phyloP scores from a whole-genome alignment of 2,797 vertebrate species.

The Diglossa cyanea region DNA sequence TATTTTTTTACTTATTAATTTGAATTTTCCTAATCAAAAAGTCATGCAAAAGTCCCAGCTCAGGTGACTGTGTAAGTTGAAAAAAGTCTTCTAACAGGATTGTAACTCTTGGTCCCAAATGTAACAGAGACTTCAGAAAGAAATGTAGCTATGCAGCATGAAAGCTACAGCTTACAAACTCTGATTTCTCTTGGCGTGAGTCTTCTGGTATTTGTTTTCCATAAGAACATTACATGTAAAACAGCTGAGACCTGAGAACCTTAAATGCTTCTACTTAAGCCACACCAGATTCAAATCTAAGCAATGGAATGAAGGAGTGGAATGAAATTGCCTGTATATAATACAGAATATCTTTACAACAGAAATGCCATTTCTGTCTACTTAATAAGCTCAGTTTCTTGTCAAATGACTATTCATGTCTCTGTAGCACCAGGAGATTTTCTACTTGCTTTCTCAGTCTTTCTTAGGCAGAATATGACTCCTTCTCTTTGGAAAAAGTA shows the following conservation, averaged over 20 bases:
- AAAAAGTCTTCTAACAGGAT: background rate
- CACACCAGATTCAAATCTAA: background rate
- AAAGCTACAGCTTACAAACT: background rate
- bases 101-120: background rate
- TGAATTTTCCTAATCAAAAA: background rate
- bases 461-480: background rate
- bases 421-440: background rate
- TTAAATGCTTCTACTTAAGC: background rate
- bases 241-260: background rate
- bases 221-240: background rate
- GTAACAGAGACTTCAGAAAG: background rate
- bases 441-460: background rate
- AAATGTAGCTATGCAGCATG: background rate
- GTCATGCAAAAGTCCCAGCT: background rate
- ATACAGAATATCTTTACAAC: background rate
- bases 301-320: background rate
- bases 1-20: background rate
- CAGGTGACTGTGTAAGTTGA: background rate
- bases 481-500: background rate
- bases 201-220: background rate
- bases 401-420: background rate
- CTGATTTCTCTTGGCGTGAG: background rate
- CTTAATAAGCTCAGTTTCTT: background rate
- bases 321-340: constrained; percentile 37
- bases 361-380: constrained; percentile 5